Conservation (phyloP, 2,888 invertebrate genomes). For the Agelastica alni region DNA sequence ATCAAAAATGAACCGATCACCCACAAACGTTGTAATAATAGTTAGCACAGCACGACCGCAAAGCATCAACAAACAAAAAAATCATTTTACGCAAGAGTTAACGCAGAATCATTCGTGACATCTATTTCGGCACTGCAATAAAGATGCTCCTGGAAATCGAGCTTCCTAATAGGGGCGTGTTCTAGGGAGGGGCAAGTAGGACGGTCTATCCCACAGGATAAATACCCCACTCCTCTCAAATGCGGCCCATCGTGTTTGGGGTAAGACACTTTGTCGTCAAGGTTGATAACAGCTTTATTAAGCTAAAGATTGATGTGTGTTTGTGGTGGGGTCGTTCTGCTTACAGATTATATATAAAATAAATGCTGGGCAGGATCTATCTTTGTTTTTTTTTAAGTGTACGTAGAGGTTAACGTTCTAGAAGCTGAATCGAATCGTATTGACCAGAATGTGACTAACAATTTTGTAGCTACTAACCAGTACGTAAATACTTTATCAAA, state of each 20-base stretch:
- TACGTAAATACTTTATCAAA: too few relatives aligned
- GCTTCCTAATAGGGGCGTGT: constrained; percentile 55
- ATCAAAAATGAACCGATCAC: constrained; percentile 3
- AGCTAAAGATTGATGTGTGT: constrained; percentile 30
- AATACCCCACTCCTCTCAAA: constrained; percentile 55
- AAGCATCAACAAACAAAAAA: constrained; percentile 9
- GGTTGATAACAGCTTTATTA: constrained; percentile 38
- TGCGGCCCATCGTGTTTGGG: constrained; percentile 34
- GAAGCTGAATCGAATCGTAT: too few relatives aligned
- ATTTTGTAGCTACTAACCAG: too few relatives aligned
- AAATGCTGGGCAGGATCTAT: constrained; percentile 4
- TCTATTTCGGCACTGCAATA: constrained; percentile 41
- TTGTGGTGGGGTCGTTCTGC: constrained; percentile 21
- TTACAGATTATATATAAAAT: constrained; percentile 9
- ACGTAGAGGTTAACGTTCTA: too few relatives aligned
- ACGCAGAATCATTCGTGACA: constrained; percentile 34
- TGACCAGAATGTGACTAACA: too few relatives aligned
- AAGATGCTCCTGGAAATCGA: constrained; percentile 48
- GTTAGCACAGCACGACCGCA: constrained; percentile 12
- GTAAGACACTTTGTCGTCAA: constrained; percentile 39
- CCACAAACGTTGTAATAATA: not conserved
- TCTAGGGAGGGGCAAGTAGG: constrained; percentile 62
- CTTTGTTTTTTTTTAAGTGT: not conserved
- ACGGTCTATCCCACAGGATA: constrained; percentile 63
- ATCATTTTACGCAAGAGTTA: constrained; percentile 32